Conservation (phyloP, 2,797 vertebrate genomes). For the Echeneis naucrates region DNA sequence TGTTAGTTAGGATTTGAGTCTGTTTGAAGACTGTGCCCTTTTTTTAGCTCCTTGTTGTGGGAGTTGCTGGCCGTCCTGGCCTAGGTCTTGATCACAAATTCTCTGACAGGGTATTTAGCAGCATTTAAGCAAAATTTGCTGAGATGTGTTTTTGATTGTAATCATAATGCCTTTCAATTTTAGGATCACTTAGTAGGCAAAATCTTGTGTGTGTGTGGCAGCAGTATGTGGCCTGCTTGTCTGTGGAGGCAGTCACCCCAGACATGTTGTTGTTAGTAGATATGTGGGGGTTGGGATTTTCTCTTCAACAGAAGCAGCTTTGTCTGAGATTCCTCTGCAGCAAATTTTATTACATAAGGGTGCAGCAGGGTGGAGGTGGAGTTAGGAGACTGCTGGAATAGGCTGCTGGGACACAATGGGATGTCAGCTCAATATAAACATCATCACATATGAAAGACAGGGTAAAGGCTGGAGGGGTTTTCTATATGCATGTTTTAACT, state of each 20-base stretch:
- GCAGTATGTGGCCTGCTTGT: constrained; percentile 56
- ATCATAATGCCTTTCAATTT: constrained; percentile 6
- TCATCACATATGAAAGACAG: constrained; percentile 25
- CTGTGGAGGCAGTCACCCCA: constrained; percentile 47
- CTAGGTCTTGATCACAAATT: constrained; percentile 14
- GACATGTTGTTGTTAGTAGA: constrained; percentile 46
- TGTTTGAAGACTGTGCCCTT: not conserved
- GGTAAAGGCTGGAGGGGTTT: constrained; percentile 5
- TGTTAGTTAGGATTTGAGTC: constrained; percentile 7
- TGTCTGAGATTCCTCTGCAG: constrained; percentile 86
- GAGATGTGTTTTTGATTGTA: constrained; percentile 8
- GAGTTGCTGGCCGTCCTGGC: not conserved
- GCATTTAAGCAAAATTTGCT: constrained; percentile 25
- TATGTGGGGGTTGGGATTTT: constrained; percentile 66
- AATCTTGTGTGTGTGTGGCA: not conserved
- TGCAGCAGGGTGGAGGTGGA: constrained; percentile 63
- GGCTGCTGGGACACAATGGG: constrained; percentile 71
- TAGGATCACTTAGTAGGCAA: constrained; percentile 16
- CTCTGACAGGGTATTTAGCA: not conserved
- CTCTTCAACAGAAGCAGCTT: constrained; percentile 78
- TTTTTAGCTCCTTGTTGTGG: constrained; percentile 3
- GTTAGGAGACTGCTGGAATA: constrained; percentile 75
- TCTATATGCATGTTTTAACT: not conserved
- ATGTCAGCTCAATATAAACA: constrained; percentile 61
- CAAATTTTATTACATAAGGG: constrained; percentile 80